Conservation (phyloP, 2,888 invertebrate species). For the Lasioglossum malachurum region DNA sequence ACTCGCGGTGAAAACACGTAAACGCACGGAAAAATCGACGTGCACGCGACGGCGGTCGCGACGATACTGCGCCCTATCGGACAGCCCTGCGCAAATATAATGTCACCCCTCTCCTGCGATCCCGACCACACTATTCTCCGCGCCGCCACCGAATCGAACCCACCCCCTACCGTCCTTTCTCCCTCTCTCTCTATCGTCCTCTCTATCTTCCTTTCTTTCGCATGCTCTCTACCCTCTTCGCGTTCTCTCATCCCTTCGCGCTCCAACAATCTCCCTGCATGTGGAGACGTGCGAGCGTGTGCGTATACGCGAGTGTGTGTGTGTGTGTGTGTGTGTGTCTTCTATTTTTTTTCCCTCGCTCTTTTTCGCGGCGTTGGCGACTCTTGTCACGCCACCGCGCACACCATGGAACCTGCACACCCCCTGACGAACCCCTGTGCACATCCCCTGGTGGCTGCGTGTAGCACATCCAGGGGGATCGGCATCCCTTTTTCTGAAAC, state of each 20-base stretch:
- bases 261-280: slow-evolving; percentile 4
- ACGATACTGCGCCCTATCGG: slow-evolving; percentile 85
- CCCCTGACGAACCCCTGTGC: background rate
- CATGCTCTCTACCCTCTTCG: slow-evolving; percentile 59
- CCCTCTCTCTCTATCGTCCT: slow-evolving; percentile 31
- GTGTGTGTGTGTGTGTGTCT: background rate
- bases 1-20: slow-evolving; percentile 56
- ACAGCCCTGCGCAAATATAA: slow-evolving; percentile 85
- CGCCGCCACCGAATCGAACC: slow-evolving; percentile 64
- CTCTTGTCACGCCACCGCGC: slow-evolving; percentile 60
- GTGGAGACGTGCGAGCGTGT: background rate
- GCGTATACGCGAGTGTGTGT: background rate
- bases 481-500: slow-evolving; percentile 46
- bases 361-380: slow-evolving; percentile 58
- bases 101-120: slow-evolving; percentile 81
- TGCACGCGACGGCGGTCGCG: slow-evolving; percentile 83
- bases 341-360: slow-evolving; percentile 35
- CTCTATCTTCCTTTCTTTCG: slow-evolving; percentile 20
- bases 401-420: slow-evolving; percentile 32
- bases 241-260: slow-evolving; percentile 51
- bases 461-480: background rate
- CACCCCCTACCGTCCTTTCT: slow-evolving; percentile 62
- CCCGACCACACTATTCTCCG: slow-evolving; percentile 68
- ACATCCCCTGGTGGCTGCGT: slow-evolving; percentile 1
- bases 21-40: slow-evolving; percentile 62